Evolutionary conservation across 1,140 invertebrate genomes (phyloP).

Genomic region (Magallana ariakensis): DNA sequence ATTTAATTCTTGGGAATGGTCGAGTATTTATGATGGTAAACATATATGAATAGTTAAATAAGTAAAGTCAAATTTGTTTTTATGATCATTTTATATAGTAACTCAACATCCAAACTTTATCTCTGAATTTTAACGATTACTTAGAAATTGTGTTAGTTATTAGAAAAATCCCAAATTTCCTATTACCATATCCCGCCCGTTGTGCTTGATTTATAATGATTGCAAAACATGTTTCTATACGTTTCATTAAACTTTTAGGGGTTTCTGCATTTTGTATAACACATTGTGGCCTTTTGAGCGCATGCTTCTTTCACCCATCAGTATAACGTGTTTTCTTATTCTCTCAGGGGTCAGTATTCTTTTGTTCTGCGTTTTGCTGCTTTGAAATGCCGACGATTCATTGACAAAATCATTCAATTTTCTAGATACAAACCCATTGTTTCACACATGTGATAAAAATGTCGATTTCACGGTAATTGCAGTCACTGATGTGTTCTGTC

Average conservation of each 20-base stretch:
- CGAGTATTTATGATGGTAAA: too few relatives aligned
- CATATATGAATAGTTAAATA: too few relatives aligned
- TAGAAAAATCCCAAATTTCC: too few relatives aligned
- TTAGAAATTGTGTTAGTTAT: too few relatives aligned
- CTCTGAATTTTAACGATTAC: too few relatives aligned
- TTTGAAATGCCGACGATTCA: not conserved
- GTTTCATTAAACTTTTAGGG: not conserved
- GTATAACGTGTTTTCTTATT: not conserved
- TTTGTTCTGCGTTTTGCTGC: slow-evolving; percentile 2
- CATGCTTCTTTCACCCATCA: not conserved
- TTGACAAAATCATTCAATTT: slow-evolving; percentile 34
- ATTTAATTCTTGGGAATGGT: too few relatives aligned
- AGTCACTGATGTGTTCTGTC: slow-evolving; percentile 8
- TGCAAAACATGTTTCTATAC: slow-evolving; percentile 1
- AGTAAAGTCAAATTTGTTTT: too few relatives aligned
- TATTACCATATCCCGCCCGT: not conserved
- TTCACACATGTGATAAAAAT: slow-evolving; percentile 34
- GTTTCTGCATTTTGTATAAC: not conserved
- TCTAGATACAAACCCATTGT: not conserved
- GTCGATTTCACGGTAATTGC: slow-evolving; percentile 24
- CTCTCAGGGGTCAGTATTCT: not conserved
- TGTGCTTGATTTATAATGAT: slow-evolving; percentile 9
- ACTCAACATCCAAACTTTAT: too few relatives aligned
- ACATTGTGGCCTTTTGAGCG: not conserved
- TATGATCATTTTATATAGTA: too few relatives aligned